Evolutionary conservation across 1,140 invertebrate genomes (phyloP).

Genomic region (Danaus melanippus): DNA sequence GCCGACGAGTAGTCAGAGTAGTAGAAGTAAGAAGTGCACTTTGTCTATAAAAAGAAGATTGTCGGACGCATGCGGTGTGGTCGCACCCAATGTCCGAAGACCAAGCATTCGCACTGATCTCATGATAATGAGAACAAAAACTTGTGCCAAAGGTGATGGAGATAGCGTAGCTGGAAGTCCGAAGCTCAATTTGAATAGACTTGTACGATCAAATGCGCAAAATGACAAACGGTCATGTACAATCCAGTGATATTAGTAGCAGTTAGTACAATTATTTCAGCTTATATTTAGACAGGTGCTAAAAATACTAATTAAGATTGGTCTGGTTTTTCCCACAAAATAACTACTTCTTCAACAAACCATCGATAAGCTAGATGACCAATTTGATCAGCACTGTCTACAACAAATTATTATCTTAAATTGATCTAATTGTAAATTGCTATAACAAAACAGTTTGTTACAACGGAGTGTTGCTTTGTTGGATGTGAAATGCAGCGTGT

Average conservation of each 20-base stretch:
- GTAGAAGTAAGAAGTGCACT: slow-evolving; percentile 80
- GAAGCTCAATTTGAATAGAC: slow-evolving; percentile 63
- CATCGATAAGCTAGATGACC: too few species aligned
- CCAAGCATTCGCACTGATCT: slow-evolving; percentile 89
- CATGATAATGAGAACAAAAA: slow-evolving; percentile 87
- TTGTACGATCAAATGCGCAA: slow-evolving; percentile 53
- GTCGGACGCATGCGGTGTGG: slow-evolving; percentile 88
- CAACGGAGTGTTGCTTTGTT: slow-evolving; percentile 9
- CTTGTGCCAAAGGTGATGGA: slow-evolving; percentile 77
- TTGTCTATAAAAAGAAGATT: slow-evolving; percentile 84
- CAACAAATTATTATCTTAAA: too few species aligned
- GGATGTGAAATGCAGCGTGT: slow-evolving; percentile 4
- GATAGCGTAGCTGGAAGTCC: slow-evolving; percentile 68
- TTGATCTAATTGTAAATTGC: too few species aligned
- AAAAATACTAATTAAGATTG: background rate
- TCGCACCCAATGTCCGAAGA: slow-evolving; percentile 85
- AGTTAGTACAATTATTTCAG: slow-evolving; percentile 8
- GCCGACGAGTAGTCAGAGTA: slow-evolving; percentile 74
- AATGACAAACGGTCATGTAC: slow-evolving; percentile 59
- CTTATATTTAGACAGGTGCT: slow-evolving; percentile 21
- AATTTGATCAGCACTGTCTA: too few species aligned
- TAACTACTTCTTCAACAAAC: too few species aligned
- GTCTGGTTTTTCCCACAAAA: too few species aligned
- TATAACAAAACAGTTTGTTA: background rate
- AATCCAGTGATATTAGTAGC: slow-evolving; percentile 51